Conservation (phyloP, 2,113 vertebrate species). For the Henicopernis longicauda region DNA sequence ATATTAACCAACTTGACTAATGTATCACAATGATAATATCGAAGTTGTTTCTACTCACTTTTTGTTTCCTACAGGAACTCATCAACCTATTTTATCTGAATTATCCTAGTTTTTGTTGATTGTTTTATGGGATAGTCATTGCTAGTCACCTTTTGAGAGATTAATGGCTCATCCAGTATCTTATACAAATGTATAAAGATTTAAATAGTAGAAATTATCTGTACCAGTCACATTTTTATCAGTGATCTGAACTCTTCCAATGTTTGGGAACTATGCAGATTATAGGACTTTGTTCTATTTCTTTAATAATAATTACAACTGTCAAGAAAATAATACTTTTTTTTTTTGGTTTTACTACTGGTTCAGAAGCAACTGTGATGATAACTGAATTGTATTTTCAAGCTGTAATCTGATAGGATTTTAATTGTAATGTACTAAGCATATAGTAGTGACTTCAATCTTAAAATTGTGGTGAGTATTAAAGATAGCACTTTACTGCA, state of each 20-base stretch:
- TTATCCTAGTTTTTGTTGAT: background rate
- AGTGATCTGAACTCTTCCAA: background rate
- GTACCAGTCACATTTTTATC: background rate
- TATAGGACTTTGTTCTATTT: background rate
- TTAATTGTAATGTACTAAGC: background rate
- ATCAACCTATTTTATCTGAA: background rate
- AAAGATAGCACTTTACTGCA: background rate
- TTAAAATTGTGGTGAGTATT: background rate
- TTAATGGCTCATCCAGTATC: background rate
- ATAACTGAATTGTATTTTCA: background rate
- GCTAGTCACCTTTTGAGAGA: background rate
- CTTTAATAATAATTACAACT: background rate
- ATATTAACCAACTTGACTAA: background rate
- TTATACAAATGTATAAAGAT: background rate
- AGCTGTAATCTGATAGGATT: background rate
- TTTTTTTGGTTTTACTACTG: background rate
- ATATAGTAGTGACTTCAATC: background rate
- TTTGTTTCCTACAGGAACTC: background rate
- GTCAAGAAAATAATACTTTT: background rate
- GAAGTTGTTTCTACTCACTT: background rate
- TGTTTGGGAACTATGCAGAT: background rate
- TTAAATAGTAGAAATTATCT: background rate
- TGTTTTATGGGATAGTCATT: background rate
- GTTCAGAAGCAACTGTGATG: background rate
- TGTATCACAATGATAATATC: background rate